Evolutionary conservation across 2,888 invertebrate genomes (phyloP), one percentile per base, ranked within the genome.

Genomic region (Cryptus armator): DNA sequence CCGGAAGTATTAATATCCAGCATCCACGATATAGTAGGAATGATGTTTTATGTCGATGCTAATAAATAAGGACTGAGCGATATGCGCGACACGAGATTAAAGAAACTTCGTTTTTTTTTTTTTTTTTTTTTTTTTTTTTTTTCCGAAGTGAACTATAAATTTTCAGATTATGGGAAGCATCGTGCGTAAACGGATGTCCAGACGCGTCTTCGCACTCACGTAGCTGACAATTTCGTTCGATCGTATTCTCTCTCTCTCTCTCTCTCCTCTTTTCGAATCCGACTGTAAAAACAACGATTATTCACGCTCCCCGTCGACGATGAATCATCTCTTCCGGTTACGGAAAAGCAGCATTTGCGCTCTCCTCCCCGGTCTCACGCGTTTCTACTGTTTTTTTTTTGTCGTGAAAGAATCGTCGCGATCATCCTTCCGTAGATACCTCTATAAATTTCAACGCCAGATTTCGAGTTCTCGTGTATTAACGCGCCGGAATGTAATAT

Each of bases 261-360:
- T 24, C 14, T 24, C 6, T 12, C 16, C n/a, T n/a, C 24, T 29
- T 32, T 37, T n/a, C 16, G n/a, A 19, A 7, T 7, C 19, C 59
- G 14, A 59, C 29, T 9, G 24, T 6, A 44, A 72, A 72, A 59
- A 59, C n/a, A 44, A 43, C 66, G 66, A 71, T 71, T 64, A 71
- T 64, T 79, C 71, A 51, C 67, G 19, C 44, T 37, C 62, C 51
- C 46, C 19, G 19, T 68, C 67, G 66, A 72, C 37, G 68, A 79
- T 75, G 59, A 67, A 75, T 76, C 29, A 81, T 81, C 24, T 62
- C 62, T 48, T 56, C 37, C 51, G 10, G 4, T 14, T 32, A 16
- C 19, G 24, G n/a, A 51, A 51, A 12, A 37, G 37, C 37, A 37
- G 37, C 37, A 37, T 37, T 9, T 37, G 6, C 9, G 37, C 37